phyloP scores from a whole-genome alignment of 2,888 invertebrate species.

The Diaphora mendica region DNA sequence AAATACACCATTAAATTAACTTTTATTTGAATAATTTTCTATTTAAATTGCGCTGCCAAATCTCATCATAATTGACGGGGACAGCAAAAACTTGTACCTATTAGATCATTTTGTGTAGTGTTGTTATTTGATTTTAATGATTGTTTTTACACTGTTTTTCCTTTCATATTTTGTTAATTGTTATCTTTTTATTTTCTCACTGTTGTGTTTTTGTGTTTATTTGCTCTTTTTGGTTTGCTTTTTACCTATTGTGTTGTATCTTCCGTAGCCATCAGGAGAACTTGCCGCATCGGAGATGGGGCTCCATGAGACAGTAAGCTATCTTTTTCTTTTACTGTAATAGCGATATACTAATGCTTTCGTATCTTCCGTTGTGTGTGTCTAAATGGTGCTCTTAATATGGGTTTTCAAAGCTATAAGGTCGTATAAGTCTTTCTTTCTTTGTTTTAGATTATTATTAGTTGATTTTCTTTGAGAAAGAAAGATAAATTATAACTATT shows the following conservation, averaged over 20 bases:
- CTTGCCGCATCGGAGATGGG: conserved; percentile 84
- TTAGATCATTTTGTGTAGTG: conserved; percentile 1
- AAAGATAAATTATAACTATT: too few species aligned
- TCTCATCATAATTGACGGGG: not conserved
- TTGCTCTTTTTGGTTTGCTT: conserved; percentile 59
- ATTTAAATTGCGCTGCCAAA: not conserved
- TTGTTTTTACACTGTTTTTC: conserved; percentile 15
- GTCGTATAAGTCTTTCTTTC: not conserved
- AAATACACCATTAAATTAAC: too few species aligned
- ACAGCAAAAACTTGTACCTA: conserved; percentile 3
- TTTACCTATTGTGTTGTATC: conserved; percentile 68
- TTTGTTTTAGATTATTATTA: too few species aligned
- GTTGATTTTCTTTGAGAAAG: too few species aligned
- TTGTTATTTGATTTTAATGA: conserved; percentile 25
- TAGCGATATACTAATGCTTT: not conserved
- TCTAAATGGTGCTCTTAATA: not conserved
- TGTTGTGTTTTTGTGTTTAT: conserved; percentile 39
- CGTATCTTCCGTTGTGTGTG: not conserved
- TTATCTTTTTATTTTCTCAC: not conserved
- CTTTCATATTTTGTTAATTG: conserved; percentile 2
- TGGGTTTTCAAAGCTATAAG: not conserved
- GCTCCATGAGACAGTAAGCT: conserved; percentile 86
- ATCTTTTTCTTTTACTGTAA: conserved; percentile 44
- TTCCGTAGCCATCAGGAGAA: conserved; percentile 84
- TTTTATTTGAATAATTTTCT: not conserved